phyloP scores from a whole-genome alignment of 2,888 invertebrate genomes.

The Lacanobia wlatinum region DNA sequence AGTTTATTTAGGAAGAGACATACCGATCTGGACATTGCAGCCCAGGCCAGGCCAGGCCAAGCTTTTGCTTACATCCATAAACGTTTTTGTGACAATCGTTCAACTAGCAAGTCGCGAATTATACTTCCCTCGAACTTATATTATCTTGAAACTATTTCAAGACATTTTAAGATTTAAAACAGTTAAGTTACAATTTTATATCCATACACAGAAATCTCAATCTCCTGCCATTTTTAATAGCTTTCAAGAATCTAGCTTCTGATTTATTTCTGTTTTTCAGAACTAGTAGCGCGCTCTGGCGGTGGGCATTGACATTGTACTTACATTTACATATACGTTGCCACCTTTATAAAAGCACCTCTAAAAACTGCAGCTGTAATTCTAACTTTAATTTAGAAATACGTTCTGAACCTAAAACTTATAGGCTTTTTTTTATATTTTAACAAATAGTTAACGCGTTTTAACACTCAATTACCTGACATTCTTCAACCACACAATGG shows the following conservation, averaged over 20 bases:
- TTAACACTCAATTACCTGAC: conserved; percentile 22
- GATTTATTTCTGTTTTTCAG: conserved; percentile 14
- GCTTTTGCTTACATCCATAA: conserved; percentile 7
- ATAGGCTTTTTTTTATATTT: conserved; percentile 11
- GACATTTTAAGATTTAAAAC: conserved; percentile 18
- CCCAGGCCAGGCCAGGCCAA: too few relatives aligned
- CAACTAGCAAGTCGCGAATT: conserved; percentile 21
- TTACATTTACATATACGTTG: conserved; percentile 45
- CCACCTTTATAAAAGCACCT: conserved; percentile 64
- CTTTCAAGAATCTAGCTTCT: conserved; percentile 21
- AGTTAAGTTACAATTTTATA: conserved; percentile 25
- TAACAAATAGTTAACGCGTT: conserved; percentile 17
- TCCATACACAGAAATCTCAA: conserved; percentile 14
- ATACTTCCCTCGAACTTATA: conserved; percentile 15
- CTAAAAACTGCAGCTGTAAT: conserved; percentile 46
- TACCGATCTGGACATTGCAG: conserved; percentile 17
- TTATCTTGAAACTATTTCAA: conserved; percentile 16
- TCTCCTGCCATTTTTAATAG: conserved; percentile 45
- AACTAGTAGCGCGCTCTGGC: conserved; percentile 33
- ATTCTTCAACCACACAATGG: conserved; percentile 30
- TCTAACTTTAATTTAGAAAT: conserved; percentile 48
- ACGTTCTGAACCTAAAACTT: conserved; percentile 21
- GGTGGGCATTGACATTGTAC: conserved; percentile 55
- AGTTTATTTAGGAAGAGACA: conserved; percentile 45
- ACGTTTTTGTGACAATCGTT: conserved; percentile 29